These are phyloP conservation scores for Micromesistius poutassou DNA, from an alignment of 2,797 vertebrate genomes.

Conservation along the genomic window DNA sequence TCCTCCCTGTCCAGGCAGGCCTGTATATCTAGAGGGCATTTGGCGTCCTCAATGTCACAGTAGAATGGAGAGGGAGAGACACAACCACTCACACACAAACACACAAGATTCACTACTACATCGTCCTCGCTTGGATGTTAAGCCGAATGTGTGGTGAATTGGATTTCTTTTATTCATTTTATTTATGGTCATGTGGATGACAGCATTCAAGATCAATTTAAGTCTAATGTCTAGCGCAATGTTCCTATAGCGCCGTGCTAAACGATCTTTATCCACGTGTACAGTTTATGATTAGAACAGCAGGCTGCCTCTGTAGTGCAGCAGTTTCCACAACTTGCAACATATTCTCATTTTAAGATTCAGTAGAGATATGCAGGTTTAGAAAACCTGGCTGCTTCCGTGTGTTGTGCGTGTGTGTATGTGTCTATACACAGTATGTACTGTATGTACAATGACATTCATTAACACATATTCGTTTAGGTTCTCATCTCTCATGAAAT, in stretches of 20 bases:
- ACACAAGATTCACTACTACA: too few species aligned
- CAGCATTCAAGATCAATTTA: too few species aligned
- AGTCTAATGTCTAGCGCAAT: too few species aligned
- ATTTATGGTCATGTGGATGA: too few species aligned
- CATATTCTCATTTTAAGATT: conserved; percentile 4
- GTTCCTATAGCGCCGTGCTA: too few species aligned
- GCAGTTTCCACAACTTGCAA: background rate
- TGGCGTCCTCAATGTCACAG: background rate
- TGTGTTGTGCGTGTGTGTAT: background rate
- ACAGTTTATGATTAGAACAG: too few species aligned
- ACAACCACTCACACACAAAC: too few species aligned
- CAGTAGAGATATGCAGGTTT: conserved; percentile 12
- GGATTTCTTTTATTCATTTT: too few species aligned
- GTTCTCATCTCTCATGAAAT: background rate
- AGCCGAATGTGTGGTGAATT: too few species aligned
- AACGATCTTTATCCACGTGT: too few species aligned
- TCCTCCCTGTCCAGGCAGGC: background rate
- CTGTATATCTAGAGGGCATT: background rate
- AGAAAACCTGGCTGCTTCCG: background rate
- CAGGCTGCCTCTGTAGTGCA: too few species aligned
- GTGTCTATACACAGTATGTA: background rate
- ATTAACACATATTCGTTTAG: background rate
- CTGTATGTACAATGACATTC: background rate
- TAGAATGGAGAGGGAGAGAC: background rate
- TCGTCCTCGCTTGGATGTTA: too few species aligned